phyloP scores from a whole-genome alignment of 2,888 invertebrate genomes.

The Reticulitermes lucifugus region DNA sequence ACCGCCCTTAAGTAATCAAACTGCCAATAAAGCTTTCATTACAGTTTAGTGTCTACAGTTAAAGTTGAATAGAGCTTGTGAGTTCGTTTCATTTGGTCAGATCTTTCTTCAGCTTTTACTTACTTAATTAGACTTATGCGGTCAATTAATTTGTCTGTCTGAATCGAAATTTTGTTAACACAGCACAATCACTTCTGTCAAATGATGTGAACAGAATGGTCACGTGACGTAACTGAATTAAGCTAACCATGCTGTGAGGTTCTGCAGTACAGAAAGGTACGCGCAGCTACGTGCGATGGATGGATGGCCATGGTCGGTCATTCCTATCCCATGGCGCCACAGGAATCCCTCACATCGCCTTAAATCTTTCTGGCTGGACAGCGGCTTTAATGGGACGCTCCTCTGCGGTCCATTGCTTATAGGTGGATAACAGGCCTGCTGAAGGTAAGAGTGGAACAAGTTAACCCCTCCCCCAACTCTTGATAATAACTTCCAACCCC shows the following conservation, averaged over 20 bases:
- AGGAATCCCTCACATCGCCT: constrained; percentile 49
- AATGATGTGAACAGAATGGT: not conserved
- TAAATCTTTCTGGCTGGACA: constrained; percentile 50
- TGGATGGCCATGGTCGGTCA: constrained; percentile 45
- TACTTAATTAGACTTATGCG: too few relatives aligned
- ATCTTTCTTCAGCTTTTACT: too few relatives aligned
- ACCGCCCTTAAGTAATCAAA: too few relatives aligned
- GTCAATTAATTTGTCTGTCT: too few relatives aligned
- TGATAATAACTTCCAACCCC: too few relatives aligned
- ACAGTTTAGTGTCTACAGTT: too few relatives aligned
- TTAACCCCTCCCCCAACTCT: not conserved
- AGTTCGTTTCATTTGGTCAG: too few relatives aligned
- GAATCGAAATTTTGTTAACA: too few relatives aligned
- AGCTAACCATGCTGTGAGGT: not conserved
- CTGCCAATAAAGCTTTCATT: too few relatives aligned
- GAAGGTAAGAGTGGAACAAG: constrained; percentile 11
- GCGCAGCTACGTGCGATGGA: constrained; percentile 26
- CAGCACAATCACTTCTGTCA: too few relatives aligned
- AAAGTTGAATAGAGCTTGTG: too few relatives aligned
- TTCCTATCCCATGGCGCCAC: constrained; percentile 48
- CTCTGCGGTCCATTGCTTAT: constrained; percentile 42
- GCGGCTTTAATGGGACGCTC: constrained; percentile 48
- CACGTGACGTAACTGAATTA: not conserved
- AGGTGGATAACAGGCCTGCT: constrained; percentile 11
- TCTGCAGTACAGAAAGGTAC: constrained; percentile 18